Evolutionary conservation across 2,113 vertebrate species (phyloP), one percentile per base, ranked within the genome.

Genomic region (Psittacula cyanocephala): DNA sequence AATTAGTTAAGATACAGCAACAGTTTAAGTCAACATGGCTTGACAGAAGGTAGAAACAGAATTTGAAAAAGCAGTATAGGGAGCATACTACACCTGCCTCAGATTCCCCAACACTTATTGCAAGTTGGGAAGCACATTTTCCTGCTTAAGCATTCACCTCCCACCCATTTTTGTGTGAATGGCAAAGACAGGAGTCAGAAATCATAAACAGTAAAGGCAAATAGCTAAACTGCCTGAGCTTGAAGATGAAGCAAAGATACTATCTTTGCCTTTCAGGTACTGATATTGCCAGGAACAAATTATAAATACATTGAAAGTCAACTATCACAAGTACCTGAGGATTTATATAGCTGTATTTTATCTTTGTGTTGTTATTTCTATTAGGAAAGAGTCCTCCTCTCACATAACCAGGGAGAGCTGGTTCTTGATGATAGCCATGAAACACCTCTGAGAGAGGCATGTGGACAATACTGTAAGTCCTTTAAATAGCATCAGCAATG

Each of bases 381-480:
- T 18, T 25, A 35, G 6, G 3, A n/a, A 72, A 62, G 9, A 4
- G 5, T 47, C 7, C 29, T 71, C 14, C 19, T 3, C 2, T 28
- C 33, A 43, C 13, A 17, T 59, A 80, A 93, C 7, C 24, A 47
- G 5, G 7, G 7, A 13, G 9, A 31, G 4, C 4, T 46, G 31
- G 37, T 13, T 70, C 19, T 72, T 69, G 44, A 46, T 37, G 13
- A 49, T 11, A 53, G 9, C 10, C 8, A 57, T 8, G 3, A 86
- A 81, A 74, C 9, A 76, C 4, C 14, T 44, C 17, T 8, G 2
- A 71, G 15, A 76, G 11, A 52, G 6, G 15, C 18, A 78, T 29
- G 18, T 13, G 17, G 5, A 57, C 17, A 67, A 37, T 1, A 24
- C 19, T 8, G 9, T 5, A 60, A 35, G 1, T 2, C 11, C 23